A percentile compares a stretch with the other conserved stretches of the same genome.
phyloP scores from a whole-genome alignment of 2,113 vertebrate species.

The Apaloderma vittatum region DNA sequence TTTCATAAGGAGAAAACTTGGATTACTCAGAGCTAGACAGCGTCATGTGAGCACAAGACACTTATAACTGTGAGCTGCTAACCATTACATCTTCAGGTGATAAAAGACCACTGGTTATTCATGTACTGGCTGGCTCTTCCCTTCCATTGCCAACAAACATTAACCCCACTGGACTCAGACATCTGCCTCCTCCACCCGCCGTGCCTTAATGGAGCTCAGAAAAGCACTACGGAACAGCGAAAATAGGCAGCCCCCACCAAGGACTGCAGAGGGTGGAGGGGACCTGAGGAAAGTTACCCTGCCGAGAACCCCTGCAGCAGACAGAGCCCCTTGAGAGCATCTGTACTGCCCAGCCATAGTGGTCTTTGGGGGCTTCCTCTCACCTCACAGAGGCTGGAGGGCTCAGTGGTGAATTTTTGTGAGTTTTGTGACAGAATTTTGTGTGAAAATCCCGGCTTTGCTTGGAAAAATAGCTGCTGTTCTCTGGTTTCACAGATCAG shows the following conservation, averaged over 20 bases:
- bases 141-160: not conserved
- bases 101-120: not conserved
- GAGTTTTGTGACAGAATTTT: not conserved
- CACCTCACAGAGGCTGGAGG: not conserved
- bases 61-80: not conserved
- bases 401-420: not conserved
- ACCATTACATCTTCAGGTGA: not conserved
- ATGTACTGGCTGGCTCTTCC: not conserved
- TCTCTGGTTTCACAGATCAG: not conserved
- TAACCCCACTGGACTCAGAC: not conserved
- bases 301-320: not conserved
- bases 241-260: rapidly evolving
- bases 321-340: not conserved
- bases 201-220: not conserved
- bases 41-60: not conserved
- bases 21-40: not conserved
- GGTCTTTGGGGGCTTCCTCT: not conserved
- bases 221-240: not conserved
- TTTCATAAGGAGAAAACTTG: not conserved
- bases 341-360: not conserved
- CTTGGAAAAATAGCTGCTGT: not conserved
- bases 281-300: not conserved
- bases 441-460: not conserved
- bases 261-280: not conserved
- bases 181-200: not conserved